Percentiles rank a stretch among this genome's conserved stretches.
Conservation (phyloP, 2,888 invertebrate species). For the Gymnoscelis rufifasciata region DNA sequence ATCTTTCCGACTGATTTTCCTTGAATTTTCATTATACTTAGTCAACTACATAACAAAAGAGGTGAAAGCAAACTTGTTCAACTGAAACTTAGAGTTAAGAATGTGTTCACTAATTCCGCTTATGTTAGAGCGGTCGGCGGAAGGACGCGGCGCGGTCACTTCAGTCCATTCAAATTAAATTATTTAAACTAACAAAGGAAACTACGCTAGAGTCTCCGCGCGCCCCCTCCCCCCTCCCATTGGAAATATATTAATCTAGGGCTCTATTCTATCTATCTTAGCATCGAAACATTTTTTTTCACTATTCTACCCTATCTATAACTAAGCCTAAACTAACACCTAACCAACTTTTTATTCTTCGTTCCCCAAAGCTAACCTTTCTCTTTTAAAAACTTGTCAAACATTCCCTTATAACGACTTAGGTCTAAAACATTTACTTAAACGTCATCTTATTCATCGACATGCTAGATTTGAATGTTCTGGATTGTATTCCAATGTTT, state of each 20-base stretch:
- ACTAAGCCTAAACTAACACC: conserved; percentile 65
- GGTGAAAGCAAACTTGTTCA: conserved; percentile 76
- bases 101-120: conserved; percentile 68
- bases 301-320: conserved; percentile 74
- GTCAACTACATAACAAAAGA: conserved; percentile 78
- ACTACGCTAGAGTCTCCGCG: conserved; percentile 65
- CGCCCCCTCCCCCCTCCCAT: conserved; percentile 43
- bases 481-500: conserved; percentile 66
- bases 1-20: conserved; percentile 64
- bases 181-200: conserved; percentile 77
- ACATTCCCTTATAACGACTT: conserved; percentile 74
- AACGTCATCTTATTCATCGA: conserved; percentile 64
- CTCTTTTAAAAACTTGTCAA: conserved; percentile 59
- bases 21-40: conserved; percentile 76
- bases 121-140: conserved; percentile 38
- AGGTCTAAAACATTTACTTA: conserved; percentile 73
- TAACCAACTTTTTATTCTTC: conserved; percentile 64
- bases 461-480: conserved; percentile 63
- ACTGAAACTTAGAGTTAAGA: conserved; percentile 70
- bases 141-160: conserved; percentile 52
- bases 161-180: conserved; percentile 78
- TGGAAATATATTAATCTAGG: conserved; percentile 66
- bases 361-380: conserved; percentile 57
- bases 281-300: conserved; percentile 70
- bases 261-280: conserved; percentile 73